Evolutionary conservation across 2,888 invertebrate genomes (phyloP), one percentile per base, ranked within the genome.

Genomic region (Trichopoda pennipes): DNA sequence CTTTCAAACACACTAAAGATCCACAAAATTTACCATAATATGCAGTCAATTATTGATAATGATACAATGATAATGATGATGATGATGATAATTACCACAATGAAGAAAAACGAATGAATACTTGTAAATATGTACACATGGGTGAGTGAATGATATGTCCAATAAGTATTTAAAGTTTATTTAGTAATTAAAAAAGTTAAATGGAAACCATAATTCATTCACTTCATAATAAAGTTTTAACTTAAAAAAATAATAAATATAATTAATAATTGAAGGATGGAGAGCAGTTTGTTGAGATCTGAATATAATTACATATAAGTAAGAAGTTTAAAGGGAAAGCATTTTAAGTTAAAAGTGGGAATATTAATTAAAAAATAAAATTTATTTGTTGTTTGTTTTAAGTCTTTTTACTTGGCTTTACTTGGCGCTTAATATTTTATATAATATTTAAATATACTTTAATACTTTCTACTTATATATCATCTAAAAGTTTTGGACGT

Each of bases 1-100:
- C 1, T 28, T 28, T 53, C 51, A 60, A 53, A 53, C 9, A 49
- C 28, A 68, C 53, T 61, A 23, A 72, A 51, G 58, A 42, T 38
- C n/a, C 35, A 56, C 42, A 56, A 64, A 78, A 63, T 32, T 38
- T 10, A 14, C 61, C 60, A 61, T 35, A 55, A 80, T 2, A 53
- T 63, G 38, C 68, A 68, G 55, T 63, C 47, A 74, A 68, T 74
- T 69, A 74, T 73, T 61, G 55, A 74, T 60, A 44, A 58, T 61
- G 23, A 60, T 38, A 58, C 49, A 12, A 68, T 60, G 23, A 58
- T 56, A 16, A 60, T 72, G 14, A 38, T 17, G 42, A 19, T 7
- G 38, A 38, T 38, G 12, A 38, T 38, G 38, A 32, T 32, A 8
- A 12, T 23, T 38, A 72, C 60, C 51, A 16, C 58, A 42, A 23